These are phyloP conservation scores for Tetramorium parvispinum DNA, from an alignment of 1,140 invertebrate species.

Conservation along the genomic window DNA sequence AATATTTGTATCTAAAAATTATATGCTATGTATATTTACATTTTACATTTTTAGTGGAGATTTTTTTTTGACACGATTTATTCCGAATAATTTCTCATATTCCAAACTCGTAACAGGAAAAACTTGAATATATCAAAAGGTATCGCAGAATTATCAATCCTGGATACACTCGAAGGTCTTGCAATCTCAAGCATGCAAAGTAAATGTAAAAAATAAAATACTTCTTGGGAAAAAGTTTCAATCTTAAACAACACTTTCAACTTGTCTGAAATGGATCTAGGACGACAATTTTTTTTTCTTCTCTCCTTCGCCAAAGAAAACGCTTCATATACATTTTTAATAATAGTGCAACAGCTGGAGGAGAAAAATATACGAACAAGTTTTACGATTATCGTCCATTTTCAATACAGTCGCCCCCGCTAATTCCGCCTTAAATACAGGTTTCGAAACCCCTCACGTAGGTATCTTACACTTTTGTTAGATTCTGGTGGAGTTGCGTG, in stretches of 20 bases:
- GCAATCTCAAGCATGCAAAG: not conserved
- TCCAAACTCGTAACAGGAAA: not conserved
- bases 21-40: not conserved
- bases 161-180: not conserved
- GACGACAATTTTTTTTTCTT: not conserved
- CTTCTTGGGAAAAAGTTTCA: not conserved
- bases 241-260: not conserved
- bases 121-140: not conserved
- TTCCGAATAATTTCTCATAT: not conserved
- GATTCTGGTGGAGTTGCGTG: constrained; percentile 21
- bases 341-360: not conserved
- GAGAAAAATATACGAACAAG: not conserved
- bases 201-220: not conserved
- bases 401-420: not conserved
- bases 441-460: not conserved
- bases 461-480: not conserved
- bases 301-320: not conserved
- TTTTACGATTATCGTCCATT: not conserved
- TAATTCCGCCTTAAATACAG: not conserved
- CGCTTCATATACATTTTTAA: not conserved
- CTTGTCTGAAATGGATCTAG: not conserved
- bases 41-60: not conserved
- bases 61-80: not conserved
- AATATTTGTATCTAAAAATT: not conserved
- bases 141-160: not conserved